phyloP scores from a whole-genome alignment of 2,113 vertebrate genomes.

The Heterotilapia buettikoferi region DNA sequence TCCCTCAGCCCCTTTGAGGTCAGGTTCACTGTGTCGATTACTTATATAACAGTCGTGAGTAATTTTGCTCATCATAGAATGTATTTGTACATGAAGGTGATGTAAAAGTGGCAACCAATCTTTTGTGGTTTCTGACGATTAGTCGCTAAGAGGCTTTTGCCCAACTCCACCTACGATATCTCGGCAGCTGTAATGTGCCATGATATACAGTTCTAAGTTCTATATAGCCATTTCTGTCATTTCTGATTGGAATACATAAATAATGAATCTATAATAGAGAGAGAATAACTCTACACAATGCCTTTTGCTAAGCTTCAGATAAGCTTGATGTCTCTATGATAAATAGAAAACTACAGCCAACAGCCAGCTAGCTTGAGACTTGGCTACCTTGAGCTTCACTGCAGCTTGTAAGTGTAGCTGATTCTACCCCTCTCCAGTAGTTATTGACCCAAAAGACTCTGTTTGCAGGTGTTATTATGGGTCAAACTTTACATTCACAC shows the following conservation, averaged over 20 bases:
- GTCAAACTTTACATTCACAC: not conserved
- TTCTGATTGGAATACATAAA: not conserved
- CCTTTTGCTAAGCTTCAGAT: not conserved
- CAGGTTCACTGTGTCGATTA: conserved; percentile 25
- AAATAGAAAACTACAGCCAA: not conserved
- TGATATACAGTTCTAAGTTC: not conserved
- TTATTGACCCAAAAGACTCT: not conserved
- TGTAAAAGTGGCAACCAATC: conserved; percentile 13
- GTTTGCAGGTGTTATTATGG: not conserved
- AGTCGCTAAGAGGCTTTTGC: conserved; percentile 23
- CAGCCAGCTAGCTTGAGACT: not conserved
- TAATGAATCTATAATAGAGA: not conserved
- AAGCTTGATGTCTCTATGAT: not conserved
- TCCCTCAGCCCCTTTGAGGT: not conserved
- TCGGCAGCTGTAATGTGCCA: not conserved
- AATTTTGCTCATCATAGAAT: conserved; percentile 32
- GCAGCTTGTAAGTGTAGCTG: not conserved
- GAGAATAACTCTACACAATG: not conserved
- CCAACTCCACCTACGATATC: conserved; percentile 6
- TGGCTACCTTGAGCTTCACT: not conserved
- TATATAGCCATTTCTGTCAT: not conserved
- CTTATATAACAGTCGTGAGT: conserved; percentile 29
- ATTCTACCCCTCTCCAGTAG: not conserved
- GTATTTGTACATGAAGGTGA: conserved; percentile 39
- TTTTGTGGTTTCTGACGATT: not conserved